These are phyloP conservation scores for Burhinus bistriatus DNA, from an alignment of 2,113 vertebrate species.

Conservation along the genomic window DNA sequence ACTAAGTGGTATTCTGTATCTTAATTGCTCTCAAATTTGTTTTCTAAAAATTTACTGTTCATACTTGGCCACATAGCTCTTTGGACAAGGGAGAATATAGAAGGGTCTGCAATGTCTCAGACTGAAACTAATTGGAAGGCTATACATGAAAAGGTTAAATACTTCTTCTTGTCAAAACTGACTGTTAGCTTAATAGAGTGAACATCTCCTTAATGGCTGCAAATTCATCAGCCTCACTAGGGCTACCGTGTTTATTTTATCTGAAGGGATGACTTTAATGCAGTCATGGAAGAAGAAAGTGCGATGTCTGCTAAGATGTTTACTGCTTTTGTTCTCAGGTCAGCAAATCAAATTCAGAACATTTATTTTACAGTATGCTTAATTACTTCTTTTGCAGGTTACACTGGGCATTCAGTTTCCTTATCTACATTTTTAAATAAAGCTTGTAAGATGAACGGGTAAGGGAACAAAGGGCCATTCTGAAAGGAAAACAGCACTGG, in stretches of 20 bases:
- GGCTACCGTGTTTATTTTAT: background rate
- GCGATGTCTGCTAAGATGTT: background rate
- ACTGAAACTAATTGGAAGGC: background rate
- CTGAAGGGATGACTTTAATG: background rate
- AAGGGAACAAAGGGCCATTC: background rate
- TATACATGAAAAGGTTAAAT: background rate
- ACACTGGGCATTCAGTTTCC: background rate
- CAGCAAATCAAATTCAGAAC: background rate
- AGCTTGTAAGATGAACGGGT: background rate
- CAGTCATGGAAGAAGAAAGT: background rate
- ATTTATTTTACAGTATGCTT: background rate
- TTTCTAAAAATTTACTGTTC: background rate
- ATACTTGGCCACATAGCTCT: background rate
- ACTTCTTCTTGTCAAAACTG: background rate
- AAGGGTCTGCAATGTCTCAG: background rate
- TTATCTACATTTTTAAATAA: constrained; percentile 3
- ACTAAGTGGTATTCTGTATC: background rate
- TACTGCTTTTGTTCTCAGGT: background rate
- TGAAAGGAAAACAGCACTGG: background rate
- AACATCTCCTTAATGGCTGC: background rate
- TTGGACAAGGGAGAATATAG: background rate
- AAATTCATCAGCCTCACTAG: background rate
- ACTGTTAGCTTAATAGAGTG: background rate
- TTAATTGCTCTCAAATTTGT: background rate
- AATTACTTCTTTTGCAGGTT: background rate